These are phyloP conservation scores for Chromis chromis DNA, from an alignment of 2,797 vertebrate genomes.

Conservation along the genomic window DNA sequence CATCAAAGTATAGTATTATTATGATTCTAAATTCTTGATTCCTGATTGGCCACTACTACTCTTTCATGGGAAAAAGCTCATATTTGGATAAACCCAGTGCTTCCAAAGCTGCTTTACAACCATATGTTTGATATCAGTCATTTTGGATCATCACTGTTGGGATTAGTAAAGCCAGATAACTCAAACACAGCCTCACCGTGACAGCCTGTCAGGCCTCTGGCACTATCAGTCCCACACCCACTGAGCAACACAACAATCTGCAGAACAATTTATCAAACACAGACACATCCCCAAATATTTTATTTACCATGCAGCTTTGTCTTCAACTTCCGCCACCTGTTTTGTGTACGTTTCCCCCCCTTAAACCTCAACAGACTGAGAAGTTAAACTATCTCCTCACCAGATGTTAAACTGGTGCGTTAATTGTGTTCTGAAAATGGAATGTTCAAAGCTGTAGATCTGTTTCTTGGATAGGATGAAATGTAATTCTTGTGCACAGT, in stretches of 20 bases:
- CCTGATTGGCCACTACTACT: too few relatives aligned
- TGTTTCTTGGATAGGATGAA: slow-evolving; percentile 1
- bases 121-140: slow-evolving; percentile 27
- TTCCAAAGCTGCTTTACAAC: neutral
- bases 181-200: slow-evolving; percentile 25
- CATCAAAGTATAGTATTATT: neutral
- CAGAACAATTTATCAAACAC: slow-evolving; percentile 29
- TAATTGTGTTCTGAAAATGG: slow-evolving; percentile 25
- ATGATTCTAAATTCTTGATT: too few relatives aligned
- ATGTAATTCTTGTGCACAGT: neutral
- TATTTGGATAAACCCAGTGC: neutral
- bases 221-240: slow-evolving; percentile 20
- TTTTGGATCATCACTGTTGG: slow-evolving; percentile 9
- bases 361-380: slow-evolving; percentile 38
- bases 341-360: slow-evolving; percentile 7
- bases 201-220: slow-evolving; percentile 42
- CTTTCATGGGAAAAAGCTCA: neutral
- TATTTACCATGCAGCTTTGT: slow-evolving; percentile 48
- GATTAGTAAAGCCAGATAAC: slow-evolving; percentile 28
- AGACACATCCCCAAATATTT: slow-evolving; percentile 32
- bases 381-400: slow-evolving; percentile 26
- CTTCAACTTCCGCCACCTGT: slow-evolving; percentile 43
- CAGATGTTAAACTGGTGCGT: slow-evolving; percentile 55
- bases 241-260: slow-evolving; percentile 29
- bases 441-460: slow-evolving; percentile 8